Conservation (phyloP, 2,888 invertebrate genomes). For the Athrips mouffetella region DNA sequence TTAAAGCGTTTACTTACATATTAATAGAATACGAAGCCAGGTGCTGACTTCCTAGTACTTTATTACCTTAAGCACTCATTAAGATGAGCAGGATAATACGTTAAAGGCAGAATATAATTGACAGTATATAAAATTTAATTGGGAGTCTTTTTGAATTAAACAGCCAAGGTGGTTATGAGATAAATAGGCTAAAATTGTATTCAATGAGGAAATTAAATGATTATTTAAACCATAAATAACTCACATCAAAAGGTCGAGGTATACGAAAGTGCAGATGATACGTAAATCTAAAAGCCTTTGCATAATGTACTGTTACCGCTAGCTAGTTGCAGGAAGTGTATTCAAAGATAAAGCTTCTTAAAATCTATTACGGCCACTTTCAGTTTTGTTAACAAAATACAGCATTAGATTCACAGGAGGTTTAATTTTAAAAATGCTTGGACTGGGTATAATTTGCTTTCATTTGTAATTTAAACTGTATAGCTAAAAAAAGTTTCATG, state of each 20-base stretch:
- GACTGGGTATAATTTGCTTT: no score
- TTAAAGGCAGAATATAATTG: slow-evolving; percentile 12
- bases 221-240: slow-evolving; percentile 3
- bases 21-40: slow-evolving; percentile 71
- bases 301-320: no score
- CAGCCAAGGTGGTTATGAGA: slow-evolving; percentile 6
- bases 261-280: not conserved
- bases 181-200: not conserved
- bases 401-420: no score
- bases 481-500: no score
- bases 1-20: slow-evolving; percentile 68
- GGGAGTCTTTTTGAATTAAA: slow-evolving; percentile 5
- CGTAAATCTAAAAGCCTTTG: not conserved
- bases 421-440: no score
- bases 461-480: no score
- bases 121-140: slow-evolving; percentile 15
- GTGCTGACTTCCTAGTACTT: slow-evolving; percentile 51
- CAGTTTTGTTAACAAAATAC: no score
- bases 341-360: no score
- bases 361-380: no score
- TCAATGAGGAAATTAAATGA: slow-evolving; percentile 1
- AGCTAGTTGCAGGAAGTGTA: no score
- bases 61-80: slow-evolving; percentile 9
- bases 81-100: slow-evolving; percentile 5
- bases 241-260: not conserved